These are phyloP conservation scores for Prunella himalayana DNA, from an alignment of 2,113 vertebrate species.

Conservation along the genomic window DNA sequence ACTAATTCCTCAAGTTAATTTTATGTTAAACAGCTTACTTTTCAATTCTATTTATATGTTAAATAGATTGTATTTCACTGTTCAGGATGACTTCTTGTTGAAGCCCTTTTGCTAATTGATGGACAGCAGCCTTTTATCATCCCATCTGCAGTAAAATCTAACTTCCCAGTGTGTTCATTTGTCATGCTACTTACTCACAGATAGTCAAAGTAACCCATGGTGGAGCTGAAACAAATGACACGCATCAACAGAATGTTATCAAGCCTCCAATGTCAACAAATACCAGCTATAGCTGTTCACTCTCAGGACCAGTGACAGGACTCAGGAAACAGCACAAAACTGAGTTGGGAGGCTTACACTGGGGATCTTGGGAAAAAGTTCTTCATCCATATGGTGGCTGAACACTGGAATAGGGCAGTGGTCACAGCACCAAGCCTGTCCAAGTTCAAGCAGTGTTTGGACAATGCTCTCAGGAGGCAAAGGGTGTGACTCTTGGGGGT, in stretches of 20 bases:
- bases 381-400: neutral
- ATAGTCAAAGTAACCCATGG: neutral
- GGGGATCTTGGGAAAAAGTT: neutral
- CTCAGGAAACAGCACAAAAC: neutral
- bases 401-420: neutral
- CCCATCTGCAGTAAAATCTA: neutral
- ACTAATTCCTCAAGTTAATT: neutral
- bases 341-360: rapidly evolving
- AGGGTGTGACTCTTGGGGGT: neutral
- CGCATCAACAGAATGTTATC: neutral
- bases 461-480: neutral
- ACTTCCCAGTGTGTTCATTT: neutral
- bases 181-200: neutral
- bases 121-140: neutral
- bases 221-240: neutral
- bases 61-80: neutral
- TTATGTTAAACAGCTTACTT: neutral
- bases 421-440: neutral
- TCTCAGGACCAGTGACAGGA: neutral
- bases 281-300: neutral
- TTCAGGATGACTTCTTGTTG: neutral
- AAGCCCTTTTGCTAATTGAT: neutral
- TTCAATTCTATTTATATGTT: neutral
- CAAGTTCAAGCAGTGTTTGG: neutral
- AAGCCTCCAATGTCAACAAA: neutral